Conservation (phyloP, 2,888 invertebrate genomes). For the Odontomyia ornata region DNA sequence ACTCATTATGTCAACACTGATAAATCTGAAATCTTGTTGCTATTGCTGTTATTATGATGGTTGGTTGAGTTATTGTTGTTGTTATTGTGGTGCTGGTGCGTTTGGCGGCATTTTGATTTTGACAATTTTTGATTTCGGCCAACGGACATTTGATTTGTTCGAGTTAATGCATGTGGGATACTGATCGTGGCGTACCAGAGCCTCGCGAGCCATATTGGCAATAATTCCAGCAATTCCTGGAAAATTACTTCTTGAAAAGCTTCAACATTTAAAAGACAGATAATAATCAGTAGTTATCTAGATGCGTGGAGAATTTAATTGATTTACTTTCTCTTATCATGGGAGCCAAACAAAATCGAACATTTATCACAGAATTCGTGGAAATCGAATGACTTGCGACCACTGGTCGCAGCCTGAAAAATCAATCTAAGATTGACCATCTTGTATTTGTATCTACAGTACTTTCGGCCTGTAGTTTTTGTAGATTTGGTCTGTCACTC, state of each 20-base stretch:
- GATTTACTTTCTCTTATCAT: no score
- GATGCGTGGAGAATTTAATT: no score
- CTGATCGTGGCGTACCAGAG: neutral
- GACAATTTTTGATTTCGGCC: conserved; percentile 17
- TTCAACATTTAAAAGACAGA: no score
- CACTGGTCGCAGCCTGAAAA: conserved; percentile 1
- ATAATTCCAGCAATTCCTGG: neutral
- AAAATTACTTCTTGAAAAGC: neutral
- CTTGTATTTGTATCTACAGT: conserved; percentile 15
- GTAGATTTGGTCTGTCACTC: conserved; percentile 42
- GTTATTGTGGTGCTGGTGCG: conserved; percentile 4
- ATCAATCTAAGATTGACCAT: neutral
- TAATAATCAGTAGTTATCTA: no score
- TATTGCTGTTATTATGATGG: conserved; percentile 34
- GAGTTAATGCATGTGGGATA: neutral
- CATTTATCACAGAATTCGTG: neutral
- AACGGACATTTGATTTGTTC: neutral
- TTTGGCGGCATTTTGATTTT: conserved; percentile 36
- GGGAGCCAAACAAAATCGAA: no score
- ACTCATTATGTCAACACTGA: conserved; percentile 64
- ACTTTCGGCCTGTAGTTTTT: conserved; percentile 27
- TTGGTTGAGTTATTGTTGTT: conserved; percentile 24
- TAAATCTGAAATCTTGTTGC: conserved; percentile 52
- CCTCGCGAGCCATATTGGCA: neutral
- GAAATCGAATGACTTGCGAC: neutral